Evolutionary conservation across 2,113 vertebrate species (phyloP).

Genomic region (Lagopus muta): DNA sequence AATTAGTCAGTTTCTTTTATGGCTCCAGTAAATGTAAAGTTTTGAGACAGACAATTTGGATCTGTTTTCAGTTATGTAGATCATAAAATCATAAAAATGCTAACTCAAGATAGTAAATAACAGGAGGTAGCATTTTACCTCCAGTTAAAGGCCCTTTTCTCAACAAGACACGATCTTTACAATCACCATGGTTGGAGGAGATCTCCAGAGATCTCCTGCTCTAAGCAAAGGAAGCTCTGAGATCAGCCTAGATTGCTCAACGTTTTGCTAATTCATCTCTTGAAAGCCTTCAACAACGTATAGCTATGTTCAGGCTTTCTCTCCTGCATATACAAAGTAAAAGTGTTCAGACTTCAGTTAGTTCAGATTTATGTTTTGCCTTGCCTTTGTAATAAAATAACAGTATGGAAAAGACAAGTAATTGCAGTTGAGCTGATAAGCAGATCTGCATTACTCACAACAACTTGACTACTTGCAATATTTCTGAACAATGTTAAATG

Average conservation of each 20-base stretch:
- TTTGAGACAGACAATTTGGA: neutral
- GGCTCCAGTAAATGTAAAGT: neutral
- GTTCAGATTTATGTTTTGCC: neutral
- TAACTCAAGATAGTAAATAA: neutral
- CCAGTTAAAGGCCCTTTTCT: neutral
- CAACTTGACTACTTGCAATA: neutral
- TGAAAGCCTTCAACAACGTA: neutral
- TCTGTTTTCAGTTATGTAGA: neutral
- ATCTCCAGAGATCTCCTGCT: neutral
- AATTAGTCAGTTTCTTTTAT: neutral
- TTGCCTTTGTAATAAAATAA: neutral
- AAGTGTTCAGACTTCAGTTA: neutral
- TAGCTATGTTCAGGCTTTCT: neutral
- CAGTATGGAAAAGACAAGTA: neutral
- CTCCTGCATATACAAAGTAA: fast-evolving
- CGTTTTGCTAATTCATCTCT: neutral
- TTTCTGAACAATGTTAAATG: neutral
- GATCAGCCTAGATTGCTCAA: neutral
- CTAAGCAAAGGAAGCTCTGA: neutral
- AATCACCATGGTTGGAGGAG: neutral
- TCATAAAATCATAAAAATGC: neutral
- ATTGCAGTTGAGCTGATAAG: neutral
- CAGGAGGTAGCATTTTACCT: neutral
- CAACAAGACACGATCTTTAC: neutral
- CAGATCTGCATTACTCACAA: neutral